Evolutionary conservation across 2,888 invertebrate species (phyloP).

Genomic region (Anoplius nigerrimus): DNA sequence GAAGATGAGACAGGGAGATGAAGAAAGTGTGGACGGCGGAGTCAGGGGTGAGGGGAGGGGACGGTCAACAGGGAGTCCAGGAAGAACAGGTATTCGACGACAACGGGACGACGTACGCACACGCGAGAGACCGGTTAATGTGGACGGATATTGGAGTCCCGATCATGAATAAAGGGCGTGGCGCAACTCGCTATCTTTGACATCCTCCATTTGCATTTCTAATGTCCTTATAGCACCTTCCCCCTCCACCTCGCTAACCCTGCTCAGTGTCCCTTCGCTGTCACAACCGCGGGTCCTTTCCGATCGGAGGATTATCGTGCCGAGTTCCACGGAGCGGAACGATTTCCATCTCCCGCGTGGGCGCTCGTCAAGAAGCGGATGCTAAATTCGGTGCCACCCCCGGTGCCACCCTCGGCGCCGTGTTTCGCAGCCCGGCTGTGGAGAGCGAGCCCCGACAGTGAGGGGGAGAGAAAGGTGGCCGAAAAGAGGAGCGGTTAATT

Average conservation of each 20-base stretch:
- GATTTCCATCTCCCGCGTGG: too few species aligned
- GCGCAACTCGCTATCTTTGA: constrained; percentile 19
- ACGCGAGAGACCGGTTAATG: constrained; percentile 46
- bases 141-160: constrained; percentile 30
- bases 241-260: too few species aligned
- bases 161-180: constrained; percentile 48
- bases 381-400: too few species aligned
- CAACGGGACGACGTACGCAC: constrained; percentile 7
- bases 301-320: too few species aligned
- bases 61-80: constrained; percentile 1
- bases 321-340: too few species aligned
- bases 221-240: constrained; percentile 22
- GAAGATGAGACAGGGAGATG: not conserved
- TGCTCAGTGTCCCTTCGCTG: not conserved
- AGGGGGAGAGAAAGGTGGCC: not conserved
- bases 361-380: too few species aligned
- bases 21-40: not conserved
- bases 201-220: constrained; percentile 47
- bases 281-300: not conserved
- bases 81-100: not conserved
- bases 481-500: not conserved
- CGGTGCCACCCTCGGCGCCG: too few species aligned
- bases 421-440: too few species aligned
- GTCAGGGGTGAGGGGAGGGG: too few species aligned
- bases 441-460: not conserved